Conservation (phyloP, 2,797 vertebrate genomes). For the Lateolabrax maculatus region DNA sequence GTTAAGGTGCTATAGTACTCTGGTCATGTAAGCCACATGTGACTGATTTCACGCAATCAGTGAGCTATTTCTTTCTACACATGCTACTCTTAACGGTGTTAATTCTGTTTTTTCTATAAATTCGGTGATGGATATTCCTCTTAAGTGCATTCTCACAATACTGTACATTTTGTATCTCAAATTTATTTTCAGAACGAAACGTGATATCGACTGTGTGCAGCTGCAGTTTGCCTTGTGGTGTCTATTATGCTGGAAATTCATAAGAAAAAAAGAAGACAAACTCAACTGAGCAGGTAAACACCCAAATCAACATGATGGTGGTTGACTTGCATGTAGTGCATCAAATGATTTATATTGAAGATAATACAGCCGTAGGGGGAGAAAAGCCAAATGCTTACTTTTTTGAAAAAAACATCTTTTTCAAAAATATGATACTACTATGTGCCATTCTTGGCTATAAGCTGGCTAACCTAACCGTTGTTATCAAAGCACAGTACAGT, state of each 20-base stretch:
- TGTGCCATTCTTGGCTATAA: neutral
- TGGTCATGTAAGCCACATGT: neutral
- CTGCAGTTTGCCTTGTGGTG: neutral
- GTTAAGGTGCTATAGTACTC: neutral
- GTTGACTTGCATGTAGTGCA: neutral
- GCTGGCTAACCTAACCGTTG: neutral
- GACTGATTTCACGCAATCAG: neutral
- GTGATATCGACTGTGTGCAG: neutral
- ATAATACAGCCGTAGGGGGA: neutral
- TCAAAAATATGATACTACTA: neutral
- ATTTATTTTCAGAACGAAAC: neutral
- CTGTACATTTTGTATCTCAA: neutral
- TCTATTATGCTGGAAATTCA: neutral
- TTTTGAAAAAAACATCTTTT: neutral
- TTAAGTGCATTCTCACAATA: neutral
- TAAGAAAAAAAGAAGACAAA: neutral
- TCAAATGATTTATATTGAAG: neutral
- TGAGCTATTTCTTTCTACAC: neutral
- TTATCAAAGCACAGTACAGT: neutral
- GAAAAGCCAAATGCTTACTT: neutral
- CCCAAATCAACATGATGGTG: neutral
- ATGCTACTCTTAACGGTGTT: neutral
- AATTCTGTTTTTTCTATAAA: constrained; percentile 7
- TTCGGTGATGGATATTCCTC: constrained; percentile 11
- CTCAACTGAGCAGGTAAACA: neutral